Evolutionary conservation across 2,888 invertebrate genomes (phyloP), one percentile per base, ranked within the genome.

Genomic region (Spisula subtruncata): DNA sequence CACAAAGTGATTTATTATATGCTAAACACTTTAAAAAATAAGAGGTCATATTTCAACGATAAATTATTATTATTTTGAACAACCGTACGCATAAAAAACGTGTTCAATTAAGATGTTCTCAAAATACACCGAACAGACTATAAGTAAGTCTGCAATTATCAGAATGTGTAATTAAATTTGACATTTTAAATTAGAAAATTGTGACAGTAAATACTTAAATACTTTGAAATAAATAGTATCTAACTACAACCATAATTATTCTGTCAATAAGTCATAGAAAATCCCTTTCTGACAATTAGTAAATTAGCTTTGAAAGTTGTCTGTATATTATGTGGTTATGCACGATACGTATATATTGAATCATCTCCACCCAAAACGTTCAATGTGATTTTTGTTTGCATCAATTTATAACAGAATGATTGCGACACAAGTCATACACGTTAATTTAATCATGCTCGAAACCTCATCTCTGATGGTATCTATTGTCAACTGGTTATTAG

Each of bases 151-250:
- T 32, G 75, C 16, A 14, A 75, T 75, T 18, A 75, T 75, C n/a
- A 75, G 14, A 32, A 10, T 32, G 2, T 18, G 18, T 32, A 75
- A 75, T 75, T 75, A 32, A 75, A 75, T 14, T 12, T 32, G 75
- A 32, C 75, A 75, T 32, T 32, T 75, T 75, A 75, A 75, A 75
- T 75, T 75, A 18, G 75, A 75, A 35, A 35, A 75, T 75, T 32
- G 75, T 35, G 75, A 75, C 75, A 75, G 14, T 18, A 35, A 75
- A 25, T 32, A 32, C 12, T 16, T 35, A 32, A 75, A 32, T 16
- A 32, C 12, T 18, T 18, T 71, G 29, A 35, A 75, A 35, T 75
- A 35, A 35, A 75, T 75, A 75, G 0, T 35, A 35, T 75, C 75
- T 32, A 35, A 75, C 16, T 32, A 16, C 75, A 16, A 18, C 12